Base-by-base conservation (phyloP, 2,113 vertebrate species). In the Artemisiospiza belli region DNA sequence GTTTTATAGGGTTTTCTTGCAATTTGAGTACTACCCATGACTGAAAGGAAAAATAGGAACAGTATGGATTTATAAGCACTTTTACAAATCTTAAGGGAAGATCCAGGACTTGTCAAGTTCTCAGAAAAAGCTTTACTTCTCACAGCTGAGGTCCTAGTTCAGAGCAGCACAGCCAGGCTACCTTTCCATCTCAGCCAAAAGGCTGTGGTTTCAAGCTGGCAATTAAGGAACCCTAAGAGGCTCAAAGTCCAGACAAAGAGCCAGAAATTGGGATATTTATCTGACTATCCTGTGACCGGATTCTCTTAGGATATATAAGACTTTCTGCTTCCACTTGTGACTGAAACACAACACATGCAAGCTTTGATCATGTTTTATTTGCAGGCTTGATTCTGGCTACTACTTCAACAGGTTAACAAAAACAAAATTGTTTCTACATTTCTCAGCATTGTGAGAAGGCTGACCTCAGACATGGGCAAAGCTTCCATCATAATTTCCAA, bases 21-120 rank as follows among this genome's bases (percentile, higher is more conserved):
- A 86, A 63, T 80, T 83, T 7, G 51, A 77, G 30, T 30, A 59
- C 10, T 70, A 70, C n/a, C 27, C 72, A 39, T 5, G 37, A 69
- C 51, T 59, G 59, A 91, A 94, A 90, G 0, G 0, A 79, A 83
- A 86, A 80, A n/a, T 37, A 86, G 69, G 54, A 94, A 63, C 49
- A 81, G 25, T 43, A 77, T 49, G 31, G 88, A 58, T 83, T 77
- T 83, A 35, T 83, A 86, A 92, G 80, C 55, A 81, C 43, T 70
- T 90, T 93, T 92, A 88, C 51, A 93, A 93, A 90, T 63, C 90
- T 92, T 95, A 70, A 83, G 68, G 72, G 68, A 94, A 59, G 47
- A 85, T 47, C 47, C 47, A 44, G 41, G 57, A 55, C 35, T 87
- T 90, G 39, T 80, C 35, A 75, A 70, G 68, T 77, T 74, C 73